Evolutionary conservation across 2,113 vertebrate species (phyloP).

Genomic region (Tinamus guttatus): DNA sequence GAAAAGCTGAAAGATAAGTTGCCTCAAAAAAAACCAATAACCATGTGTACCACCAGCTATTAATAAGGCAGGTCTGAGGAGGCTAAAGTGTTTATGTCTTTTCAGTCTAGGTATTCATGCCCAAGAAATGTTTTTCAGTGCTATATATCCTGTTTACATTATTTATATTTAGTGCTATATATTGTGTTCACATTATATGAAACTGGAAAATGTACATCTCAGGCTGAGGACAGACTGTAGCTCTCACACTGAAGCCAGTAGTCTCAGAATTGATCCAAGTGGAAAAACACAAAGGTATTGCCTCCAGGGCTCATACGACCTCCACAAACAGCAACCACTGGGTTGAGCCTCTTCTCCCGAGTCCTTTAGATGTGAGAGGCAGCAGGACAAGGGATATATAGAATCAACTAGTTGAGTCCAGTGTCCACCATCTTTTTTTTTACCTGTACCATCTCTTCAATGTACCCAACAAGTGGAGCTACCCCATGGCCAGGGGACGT

Average conservation of each 20-base stretch:
- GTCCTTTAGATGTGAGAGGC: background rate
- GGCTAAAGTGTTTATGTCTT: background rate
- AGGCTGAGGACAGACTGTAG: background rate
- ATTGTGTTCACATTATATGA: background rate
- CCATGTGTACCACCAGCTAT: background rate
- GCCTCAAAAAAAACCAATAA: background rate
- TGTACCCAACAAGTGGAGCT: accelerated
- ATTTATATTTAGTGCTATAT: background rate
- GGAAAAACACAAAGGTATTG: background rate
- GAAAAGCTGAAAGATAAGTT: background rate
- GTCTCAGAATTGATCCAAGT: background rate
- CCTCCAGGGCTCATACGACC: accelerated
- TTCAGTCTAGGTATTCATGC: background rate
- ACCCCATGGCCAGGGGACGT: background rate
- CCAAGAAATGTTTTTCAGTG: background rate
- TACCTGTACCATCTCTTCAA: background rate
- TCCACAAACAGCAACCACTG: background rate
- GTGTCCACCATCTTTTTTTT: background rate
- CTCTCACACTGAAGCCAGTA: background rate
- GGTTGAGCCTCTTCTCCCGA: background rate
- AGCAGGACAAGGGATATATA: background rate
- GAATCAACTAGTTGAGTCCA: background rate
- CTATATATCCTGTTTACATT: background rate
- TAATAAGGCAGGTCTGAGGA: background rate
- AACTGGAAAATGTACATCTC: background rate